A percentile compares a stretch with the other conserved stretches of the same genome.
These are phyloP conservation scores for Oncorhynchus clarkii DNA, from an alignment of 2,113 vertebrate species.

Conservation along the genomic window DNA sequence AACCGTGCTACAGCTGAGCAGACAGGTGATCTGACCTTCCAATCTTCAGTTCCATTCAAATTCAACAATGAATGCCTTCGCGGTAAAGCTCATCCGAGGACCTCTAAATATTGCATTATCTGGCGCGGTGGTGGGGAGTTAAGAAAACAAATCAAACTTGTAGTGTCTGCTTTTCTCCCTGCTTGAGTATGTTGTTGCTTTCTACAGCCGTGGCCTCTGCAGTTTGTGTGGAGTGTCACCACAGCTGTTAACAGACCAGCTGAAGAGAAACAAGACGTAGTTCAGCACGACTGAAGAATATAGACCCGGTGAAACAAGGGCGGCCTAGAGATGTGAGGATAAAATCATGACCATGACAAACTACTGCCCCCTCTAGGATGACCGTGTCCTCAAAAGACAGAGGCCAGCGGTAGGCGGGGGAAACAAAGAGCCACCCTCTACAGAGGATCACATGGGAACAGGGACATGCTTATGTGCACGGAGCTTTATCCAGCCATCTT, in stretches of 20 bases:
- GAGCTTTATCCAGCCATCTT: too few relatives aligned
- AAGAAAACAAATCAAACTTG: conserved; percentile 8
- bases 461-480: too few relatives aligned
- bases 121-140: conserved; percentile 27
- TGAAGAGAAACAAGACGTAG: background rate
- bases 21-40: conserved; percentile 66
- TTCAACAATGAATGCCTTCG: conserved; percentile 59
- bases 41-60: conserved; percentile 49
- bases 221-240: conserved; percentile 17
- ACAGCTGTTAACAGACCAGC: background rate
- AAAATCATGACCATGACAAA: background rate
- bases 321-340: background rate
- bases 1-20: conserved; percentile 27
- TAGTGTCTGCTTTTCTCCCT: conserved; percentile 9
- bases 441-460: too few relatives aligned
- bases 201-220: background rate
- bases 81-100: conserved; percentile 20
- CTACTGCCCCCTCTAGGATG: too few relatives aligned
- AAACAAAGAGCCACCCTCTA: too few relatives aligned
- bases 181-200: conserved; percentile 27
- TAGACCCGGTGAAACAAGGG: background rate
- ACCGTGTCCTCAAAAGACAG: too few relatives aligned
- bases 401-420: too few relatives aligned
- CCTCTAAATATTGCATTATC: conserved; percentile 55
- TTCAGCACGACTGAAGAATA: background rate